Evolutionary conservation across 1,140 invertebrate species (phyloP), one percentile per base, ranked within the genome.

Genomic region (Drosophila nasuta): DNA sequence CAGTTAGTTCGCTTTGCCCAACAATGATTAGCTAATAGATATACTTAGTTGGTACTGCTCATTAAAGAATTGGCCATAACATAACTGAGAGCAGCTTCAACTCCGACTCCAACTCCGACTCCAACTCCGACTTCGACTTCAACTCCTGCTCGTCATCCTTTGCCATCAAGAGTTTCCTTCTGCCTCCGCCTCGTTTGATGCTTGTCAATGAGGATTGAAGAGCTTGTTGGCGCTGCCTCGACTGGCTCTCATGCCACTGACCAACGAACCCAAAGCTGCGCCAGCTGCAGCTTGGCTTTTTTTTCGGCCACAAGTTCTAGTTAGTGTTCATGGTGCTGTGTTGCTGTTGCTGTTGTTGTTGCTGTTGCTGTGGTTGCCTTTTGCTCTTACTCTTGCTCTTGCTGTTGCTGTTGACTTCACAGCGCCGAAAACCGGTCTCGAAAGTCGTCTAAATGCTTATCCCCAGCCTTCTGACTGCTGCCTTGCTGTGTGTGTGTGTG

Each of bases 381-480:
- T 43, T 25, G 65, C 11, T 57, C 41, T 25, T 35, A 41, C 11
- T 62, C 45, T 7, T 33, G 63, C 43, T 20, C 59, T 7, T 33
- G 56, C 11, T 48, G 43, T n/a, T 49, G 35, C 46, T 74, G 64
- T 45, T 35, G 65, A 70, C 67, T 81, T 77, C 62, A 52, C 76
- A 80, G 65, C 62, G 68, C 74, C 78, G 43, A 74, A 81, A 82
- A 82, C 79, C 79, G 79, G 79, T 82, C 78, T 81, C 79, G 66
- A 81, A 80, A 82, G 79, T 81, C 68, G 74, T 82, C 78, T 82
- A 81, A 81, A 80, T 77, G 65, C 59, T 81, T 77, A 63, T 78
- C 65, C 65, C 56, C 65, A 43, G 70, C 45, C 70, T 66, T 52
- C 63, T 45, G 60, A 46, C 69, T 57, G 69, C 62, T 57, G 69